Percentiles rank a stretch among this genome's conserved stretches.
Evolutionary conservation across 2,888 invertebrate species (phyloP).

Genomic region (Caenorhabditis auriculariae): DNA sequence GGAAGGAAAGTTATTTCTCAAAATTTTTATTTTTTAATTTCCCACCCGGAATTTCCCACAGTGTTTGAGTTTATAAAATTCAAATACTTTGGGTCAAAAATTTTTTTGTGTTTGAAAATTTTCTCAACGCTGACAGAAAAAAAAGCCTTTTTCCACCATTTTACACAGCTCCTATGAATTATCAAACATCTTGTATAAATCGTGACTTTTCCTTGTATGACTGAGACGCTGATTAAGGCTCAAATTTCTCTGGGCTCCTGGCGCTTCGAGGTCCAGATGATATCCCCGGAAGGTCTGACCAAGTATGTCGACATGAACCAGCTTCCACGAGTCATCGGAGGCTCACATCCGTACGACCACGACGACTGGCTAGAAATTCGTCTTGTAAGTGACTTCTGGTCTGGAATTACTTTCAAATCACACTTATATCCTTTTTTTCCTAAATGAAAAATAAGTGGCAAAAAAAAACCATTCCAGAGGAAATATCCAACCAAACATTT

Average conservation of each 20-base stretch:
- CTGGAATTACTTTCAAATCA: background rate
- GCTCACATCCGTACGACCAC: slow-evolving; percentile 87
- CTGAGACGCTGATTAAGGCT: too few species aligned
- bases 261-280: slow-evolving; percentile 81
- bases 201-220: too few species aligned
- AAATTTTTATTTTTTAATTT: too few species aligned
- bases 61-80: too few species aligned
- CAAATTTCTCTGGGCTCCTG: slow-evolving; percentile 26
- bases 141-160: too few species aligned
- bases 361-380: slow-evolving; percentile 94
- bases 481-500: too few species aligned
- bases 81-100: too few species aligned
- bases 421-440: too few species aligned
- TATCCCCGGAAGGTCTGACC: slow-evolving; percentile 89
- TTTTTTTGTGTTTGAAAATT: too few species aligned
- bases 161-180: background rate
- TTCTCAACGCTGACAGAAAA: too few species aligned
- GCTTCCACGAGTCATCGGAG: slow-evolving; percentile 86
- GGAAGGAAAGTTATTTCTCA: background rate
- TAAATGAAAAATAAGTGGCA: background rate
- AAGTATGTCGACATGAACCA: slow-evolving; percentile 91
- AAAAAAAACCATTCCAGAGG: too few species aligned
- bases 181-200: background rate
- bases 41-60: too few species aligned
- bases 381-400: slow-evolving; percentile 67